Conservation (phyloP, 2,888 invertebrate genomes). For the Oligia latruncula region DNA sequence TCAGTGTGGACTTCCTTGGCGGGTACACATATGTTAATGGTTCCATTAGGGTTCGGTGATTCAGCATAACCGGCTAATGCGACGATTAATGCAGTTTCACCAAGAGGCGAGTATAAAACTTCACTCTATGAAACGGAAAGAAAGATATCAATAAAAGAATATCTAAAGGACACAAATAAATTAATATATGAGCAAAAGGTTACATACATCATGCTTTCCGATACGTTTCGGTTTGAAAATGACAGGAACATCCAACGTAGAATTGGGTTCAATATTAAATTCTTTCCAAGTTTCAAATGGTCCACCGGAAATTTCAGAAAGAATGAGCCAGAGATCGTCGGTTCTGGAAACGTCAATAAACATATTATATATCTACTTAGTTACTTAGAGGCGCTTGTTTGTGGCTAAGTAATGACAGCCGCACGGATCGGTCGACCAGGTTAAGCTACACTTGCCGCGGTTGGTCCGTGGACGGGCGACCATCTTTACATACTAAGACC, state of each 20-base stretch:
- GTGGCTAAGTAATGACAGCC: no score
- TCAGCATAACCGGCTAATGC: conserved; percentile 75
- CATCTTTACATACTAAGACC: no score
- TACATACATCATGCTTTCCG: conserved; percentile 82
- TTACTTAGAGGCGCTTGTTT: neutral
- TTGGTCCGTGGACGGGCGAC: no score
- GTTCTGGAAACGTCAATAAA: conserved; percentile 72
- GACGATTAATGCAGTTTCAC: conserved; percentile 82
- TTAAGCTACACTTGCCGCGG: no score
- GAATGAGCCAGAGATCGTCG: conserved; percentile 83
- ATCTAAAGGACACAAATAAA: neutral
- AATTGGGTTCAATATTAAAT: conserved; percentile 83
- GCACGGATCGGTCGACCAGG: no score
- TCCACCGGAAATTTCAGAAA: conserved; percentile 82
- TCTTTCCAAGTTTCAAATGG: conserved; percentile 84
- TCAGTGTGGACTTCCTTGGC: conserved; percentile 80
- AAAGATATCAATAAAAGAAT: conserved; percentile 8
- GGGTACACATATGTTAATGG: conserved; percentile 74
- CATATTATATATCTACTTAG: neutral
- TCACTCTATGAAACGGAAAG: conserved; percentile 73
- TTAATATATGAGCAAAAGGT: neutral
- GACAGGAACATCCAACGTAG: conserved; percentile 82
- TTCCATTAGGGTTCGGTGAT: conserved; percentile 82
- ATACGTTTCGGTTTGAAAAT: conserved; percentile 83
- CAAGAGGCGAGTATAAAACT: conserved; percentile 84